These are phyloP conservation scores for Scolopax mira DNA, from an alignment of 2,113 vertebrate genomes.

Conservation along the genomic window DNA sequence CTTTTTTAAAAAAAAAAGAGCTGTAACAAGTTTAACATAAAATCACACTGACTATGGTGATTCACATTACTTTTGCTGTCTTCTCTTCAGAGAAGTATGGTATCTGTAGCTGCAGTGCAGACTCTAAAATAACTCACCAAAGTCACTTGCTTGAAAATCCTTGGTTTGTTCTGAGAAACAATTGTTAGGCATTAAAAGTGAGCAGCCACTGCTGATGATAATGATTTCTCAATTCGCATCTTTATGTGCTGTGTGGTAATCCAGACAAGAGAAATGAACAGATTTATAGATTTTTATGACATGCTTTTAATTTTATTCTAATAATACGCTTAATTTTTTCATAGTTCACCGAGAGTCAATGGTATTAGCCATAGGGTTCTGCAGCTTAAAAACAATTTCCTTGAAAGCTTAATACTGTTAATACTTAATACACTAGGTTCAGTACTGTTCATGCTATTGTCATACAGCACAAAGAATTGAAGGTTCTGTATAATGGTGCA, in stretches of 20 bases:
- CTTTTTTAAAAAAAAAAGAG: neutral
- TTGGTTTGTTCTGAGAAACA: neutral
- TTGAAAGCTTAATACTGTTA: neutral
- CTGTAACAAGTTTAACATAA: neutral
- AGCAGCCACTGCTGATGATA: neutral
- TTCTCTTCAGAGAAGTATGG: neutral
- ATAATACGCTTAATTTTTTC: neutral
- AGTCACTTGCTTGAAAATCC: neutral
- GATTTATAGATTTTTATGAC: neutral
- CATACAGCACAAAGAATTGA: neutral
- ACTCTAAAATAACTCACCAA: neutral
- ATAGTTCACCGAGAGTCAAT: neutral
- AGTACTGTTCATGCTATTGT: neutral
- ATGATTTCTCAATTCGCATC: neutral
- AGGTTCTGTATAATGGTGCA: neutral
- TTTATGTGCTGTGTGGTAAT: neutral
- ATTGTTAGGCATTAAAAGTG: neutral
- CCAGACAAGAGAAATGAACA: neutral
- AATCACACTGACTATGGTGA: neutral
- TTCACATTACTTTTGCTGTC: neutral
- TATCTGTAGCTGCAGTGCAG: neutral
- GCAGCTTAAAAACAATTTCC: neutral
- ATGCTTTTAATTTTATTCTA: neutral
- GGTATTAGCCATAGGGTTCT: neutral
- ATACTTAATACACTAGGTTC: neutral